Percentiles rank a stretch among this genome's conserved stretches.
Evolutionary conservation across 2,888 invertebrate genomes (phyloP).

Genomic region (Heliconius ethilla): DNA sequence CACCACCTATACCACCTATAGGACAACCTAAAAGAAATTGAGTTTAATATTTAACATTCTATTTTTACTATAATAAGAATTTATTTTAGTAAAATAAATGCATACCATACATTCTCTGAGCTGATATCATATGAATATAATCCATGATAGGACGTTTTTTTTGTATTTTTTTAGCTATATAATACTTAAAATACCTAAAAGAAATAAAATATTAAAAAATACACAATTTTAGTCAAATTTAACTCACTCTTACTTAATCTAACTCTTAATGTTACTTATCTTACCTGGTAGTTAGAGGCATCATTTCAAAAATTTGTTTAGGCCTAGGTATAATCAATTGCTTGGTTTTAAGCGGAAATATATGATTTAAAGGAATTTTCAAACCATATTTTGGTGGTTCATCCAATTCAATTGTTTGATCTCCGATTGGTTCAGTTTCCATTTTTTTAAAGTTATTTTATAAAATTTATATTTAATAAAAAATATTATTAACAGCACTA

Average conservation of each 20-base stretch:
- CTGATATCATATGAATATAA: slow-evolving; percentile 85
- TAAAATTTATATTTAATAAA: slow-evolving; percentile 4
- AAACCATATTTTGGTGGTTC: slow-evolving; percentile 85
- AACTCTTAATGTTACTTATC: not conserved
- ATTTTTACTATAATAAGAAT: not conserved
- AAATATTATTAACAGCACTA: not conserved
- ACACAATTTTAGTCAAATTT: not conserved
- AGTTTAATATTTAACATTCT: slow-evolving; percentile 7
- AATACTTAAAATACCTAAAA: slow-evolving; percentile 88
- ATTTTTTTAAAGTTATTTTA: slow-evolving; percentile 9
- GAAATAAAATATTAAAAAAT: slow-evolving; percentile 7
- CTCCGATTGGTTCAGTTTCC: slow-evolving; percentile 44
- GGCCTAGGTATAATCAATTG: slow-evolving; percentile 85
- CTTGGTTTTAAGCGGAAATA: slow-evolving; percentile 87
- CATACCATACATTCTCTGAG: slow-evolving; percentile 93
- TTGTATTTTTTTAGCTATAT: slow-evolving; percentile 83
- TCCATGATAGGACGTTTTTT: slow-evolving; percentile 90
- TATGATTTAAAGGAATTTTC: slow-evolving; percentile 88
- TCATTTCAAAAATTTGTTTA: slow-evolving; percentile 85
- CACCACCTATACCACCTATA: slow-evolving; percentile 79
- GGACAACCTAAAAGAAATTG: slow-evolving; percentile 81
- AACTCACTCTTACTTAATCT: not conserved
- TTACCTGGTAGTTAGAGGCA: slow-evolving; percentile 88
- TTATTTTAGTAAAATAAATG: slow-evolving; percentile 39
- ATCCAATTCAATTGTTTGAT: slow-evolving; percentile 51